Conservation (phyloP, 2,797 vertebrate genomes). For the Discoglossus pictus region DNA sequence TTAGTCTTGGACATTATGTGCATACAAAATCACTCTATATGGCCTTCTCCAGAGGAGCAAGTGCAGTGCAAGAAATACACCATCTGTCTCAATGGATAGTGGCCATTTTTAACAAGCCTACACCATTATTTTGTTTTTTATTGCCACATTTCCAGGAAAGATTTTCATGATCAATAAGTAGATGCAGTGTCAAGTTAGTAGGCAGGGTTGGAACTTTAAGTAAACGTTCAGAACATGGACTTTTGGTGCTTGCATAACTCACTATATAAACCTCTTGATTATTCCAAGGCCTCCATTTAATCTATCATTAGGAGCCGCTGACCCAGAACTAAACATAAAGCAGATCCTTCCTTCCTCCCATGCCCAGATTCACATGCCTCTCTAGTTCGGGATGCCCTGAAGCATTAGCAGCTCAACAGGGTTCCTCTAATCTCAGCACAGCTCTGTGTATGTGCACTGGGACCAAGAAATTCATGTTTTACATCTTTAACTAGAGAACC, state of each 20-base stretch:
- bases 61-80: too few species aligned
- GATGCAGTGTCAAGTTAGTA: too few species aligned
- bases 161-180: too few species aligned
- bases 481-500: conserved; percentile 73
- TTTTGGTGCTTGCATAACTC: conserved; percentile 81
- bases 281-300: conserved; percentile 79
- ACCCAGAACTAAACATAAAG: conserved; percentile 84
- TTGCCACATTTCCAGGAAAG: too few species aligned
- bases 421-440: conserved; percentile 83
- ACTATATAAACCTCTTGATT: conserved; percentile 80
- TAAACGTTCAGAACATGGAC: conserved; percentile 76
- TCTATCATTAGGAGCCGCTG: conserved; percentile 83
- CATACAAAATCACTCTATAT: too few species aligned
- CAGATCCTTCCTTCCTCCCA: conserved; percentile 85
- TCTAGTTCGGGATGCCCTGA: conserved; percentile 77
- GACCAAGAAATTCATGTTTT: conserved; percentile 80
- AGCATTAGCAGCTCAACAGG: conserved; percentile 81
- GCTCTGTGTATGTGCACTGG: conserved; percentile 78
- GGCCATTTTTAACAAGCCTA: too few species aligned
- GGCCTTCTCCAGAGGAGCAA: too few species aligned
- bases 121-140: too few species aligned
- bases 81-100: too few species aligned
- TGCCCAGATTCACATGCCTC: conserved; percentile 82
- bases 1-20: too few species aligned
- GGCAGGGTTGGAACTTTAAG: conserved; percentile 68